Evolutionary conservation across 2,113 vertebrate species (phyloP), one percentile per base, ranked within the genome.

Genomic region (Pardalotus punctatus): DNA sequence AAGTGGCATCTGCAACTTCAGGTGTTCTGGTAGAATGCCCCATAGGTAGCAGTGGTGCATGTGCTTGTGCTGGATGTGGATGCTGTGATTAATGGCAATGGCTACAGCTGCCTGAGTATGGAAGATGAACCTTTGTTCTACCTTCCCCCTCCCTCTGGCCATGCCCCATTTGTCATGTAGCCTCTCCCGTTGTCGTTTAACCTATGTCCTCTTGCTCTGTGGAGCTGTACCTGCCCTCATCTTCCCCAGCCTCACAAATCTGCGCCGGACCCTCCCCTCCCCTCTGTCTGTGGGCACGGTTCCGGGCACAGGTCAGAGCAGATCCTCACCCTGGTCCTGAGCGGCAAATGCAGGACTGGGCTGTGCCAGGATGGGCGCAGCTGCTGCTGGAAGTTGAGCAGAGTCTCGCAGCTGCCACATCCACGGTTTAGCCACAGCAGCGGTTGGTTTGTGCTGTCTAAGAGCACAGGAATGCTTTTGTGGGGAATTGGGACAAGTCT

Each of bases 71-170:
- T 86, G 66, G 35, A 22, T 54, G 64, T 47, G 43, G 82, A 58
- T 90, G 80, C 51, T 47, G 64, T 94, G 93, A 90, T 94, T 93
- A 92, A 94, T 86, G 79, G 88, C 58, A 72, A 36, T 25, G 74
- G 76, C 82, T 86, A 11, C 72, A 92, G 86, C 82, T 90, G 94
- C 58, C 79, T 2, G 47, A 77, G 21, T 66, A 28, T 54, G 76
- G 88, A 77, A 92, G 76, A 88, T 80, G 76, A 93, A 95, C 82
- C 95, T 92, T 92, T 93, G 88, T 94, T 97, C 90, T 89, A 8
- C 36, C 42, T 65, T 79, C 36, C 90, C 57, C 60, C 54, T 85
- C 58, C 86, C 45, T 66, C 74, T 65, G 58, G n/a, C 86, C 23
- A 12, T 61, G 79, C 50, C n/a, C 79, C 60, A 73, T 94, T 97